phyloP scores from a whole-genome alignment of 2,888 invertebrate species.

The Salticus scenicus region DNA sequence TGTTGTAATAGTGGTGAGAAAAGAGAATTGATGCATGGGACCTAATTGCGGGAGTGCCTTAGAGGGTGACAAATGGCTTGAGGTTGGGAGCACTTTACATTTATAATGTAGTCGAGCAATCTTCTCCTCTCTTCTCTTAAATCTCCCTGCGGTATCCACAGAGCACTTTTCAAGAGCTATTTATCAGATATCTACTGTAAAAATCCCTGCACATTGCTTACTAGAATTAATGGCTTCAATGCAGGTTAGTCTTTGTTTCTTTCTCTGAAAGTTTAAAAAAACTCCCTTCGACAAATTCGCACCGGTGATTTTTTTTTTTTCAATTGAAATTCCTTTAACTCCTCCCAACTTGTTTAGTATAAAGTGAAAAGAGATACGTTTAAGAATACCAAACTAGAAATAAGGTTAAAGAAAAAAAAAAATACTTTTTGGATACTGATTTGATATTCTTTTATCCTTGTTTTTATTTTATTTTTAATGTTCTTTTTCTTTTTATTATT shows the following conservation, averaged over 20 bases:
- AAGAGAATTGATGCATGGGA: slow-evolving; percentile 34
- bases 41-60: slow-evolving; percentile 44
- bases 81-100: slow-evolving; percentile 54
- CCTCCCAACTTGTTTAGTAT: too few species aligned
- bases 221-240: slow-evolving; percentile 45
- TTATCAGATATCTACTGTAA: slow-evolving; percentile 52
- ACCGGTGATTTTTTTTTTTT: not conserved
- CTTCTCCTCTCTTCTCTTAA: slow-evolving; percentile 10
- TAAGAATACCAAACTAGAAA: too few species aligned
- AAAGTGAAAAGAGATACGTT: too few species aligned
- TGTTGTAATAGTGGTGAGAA: not conserved
- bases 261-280: slow-evolving; percentile 32
- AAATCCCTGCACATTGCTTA: slow-evolving; percentile 57
- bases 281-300: slow-evolving; percentile 25
- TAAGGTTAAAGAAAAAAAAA: too few species aligned
- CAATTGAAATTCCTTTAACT: too few species aligned
- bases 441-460: too few species aligned
- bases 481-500: not conserved
- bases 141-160: slow-evolving; percentile 17
- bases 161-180: slow-evolving; percentile 44
- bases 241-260: slow-evolving; percentile 18
- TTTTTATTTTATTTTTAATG: not conserved
- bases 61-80: slow-evolving; percentile 40
- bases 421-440: slow-evolving; percentile 32
- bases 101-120: slow-evolving; percentile 53